Evolutionary conservation across 2,888 invertebrate genomes (phyloP).

Genomic region (Trisateles emortualis): DNA sequence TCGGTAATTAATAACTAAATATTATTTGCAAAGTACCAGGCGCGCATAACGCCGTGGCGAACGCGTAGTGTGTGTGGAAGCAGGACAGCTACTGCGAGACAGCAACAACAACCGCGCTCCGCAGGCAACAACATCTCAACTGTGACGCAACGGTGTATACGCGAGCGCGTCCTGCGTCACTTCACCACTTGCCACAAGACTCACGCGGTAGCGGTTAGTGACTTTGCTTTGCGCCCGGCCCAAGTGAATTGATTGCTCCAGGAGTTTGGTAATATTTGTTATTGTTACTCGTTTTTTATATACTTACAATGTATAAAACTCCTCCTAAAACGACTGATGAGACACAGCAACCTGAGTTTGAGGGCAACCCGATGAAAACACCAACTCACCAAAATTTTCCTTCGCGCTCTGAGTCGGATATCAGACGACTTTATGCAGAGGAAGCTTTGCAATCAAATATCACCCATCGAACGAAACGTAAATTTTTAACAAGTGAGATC

Average conservation of each 20-base stretch:
- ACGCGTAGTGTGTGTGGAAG: neutral
- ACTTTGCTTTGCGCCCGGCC: neutral
- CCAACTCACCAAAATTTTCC: neutral
- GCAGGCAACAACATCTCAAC: neutral
- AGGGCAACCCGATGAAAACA: neutral
- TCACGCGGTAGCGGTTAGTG: neutral
- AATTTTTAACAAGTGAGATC: neutral
- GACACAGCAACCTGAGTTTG: neutral
- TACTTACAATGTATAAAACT: neutral
- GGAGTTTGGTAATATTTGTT: neutral
- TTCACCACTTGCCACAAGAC: neutral
- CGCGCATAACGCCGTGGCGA: neutral
- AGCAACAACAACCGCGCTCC: neutral
- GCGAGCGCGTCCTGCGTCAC: neutral
- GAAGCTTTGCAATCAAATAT: neutral
- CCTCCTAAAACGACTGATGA: neutral
- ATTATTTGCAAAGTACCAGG: conserved; percentile 1
- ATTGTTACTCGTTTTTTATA: neutral
- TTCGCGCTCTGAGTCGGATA: conserved; percentile 4
- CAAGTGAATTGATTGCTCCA: no score
- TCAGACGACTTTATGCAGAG: neutral
- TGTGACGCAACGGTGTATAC: no score
- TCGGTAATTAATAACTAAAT: no score
- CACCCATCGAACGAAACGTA: conserved; percentile 2
- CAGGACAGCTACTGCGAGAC: neutral